Base-by-base conservation (phyloP, 2,797 vertebrate species). In the Cichlasoma orientale region DNA sequence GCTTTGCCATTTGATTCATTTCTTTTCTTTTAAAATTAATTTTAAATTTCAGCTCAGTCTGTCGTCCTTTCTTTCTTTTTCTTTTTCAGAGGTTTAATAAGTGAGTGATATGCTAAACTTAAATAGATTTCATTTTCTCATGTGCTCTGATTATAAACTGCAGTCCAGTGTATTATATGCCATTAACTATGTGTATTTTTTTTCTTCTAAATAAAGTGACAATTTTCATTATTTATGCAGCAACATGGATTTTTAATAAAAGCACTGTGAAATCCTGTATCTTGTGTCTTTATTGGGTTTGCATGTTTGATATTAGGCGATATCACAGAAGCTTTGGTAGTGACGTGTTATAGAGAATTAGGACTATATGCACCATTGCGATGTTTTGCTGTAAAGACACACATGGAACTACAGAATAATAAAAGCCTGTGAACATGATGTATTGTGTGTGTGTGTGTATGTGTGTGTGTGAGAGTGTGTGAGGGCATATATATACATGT, bases 181-280 rank as follows among this genome's bases (percentile, higher is more conserved):
- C 25, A 13, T 68, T 50, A 68, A 29, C 63, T 50, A 25, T 50
- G 25, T 68, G n/a, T 29, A 8, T 72, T 25, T 31, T 61, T 38
- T 80, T 5, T 27, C 3, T 41, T 25, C 19, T 14, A 50, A 68
- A 68, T 68, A 68, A 50, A 68, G 41, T 50, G 27, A 18, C 16
- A 50, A 41, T 38, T 3, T 55, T 38, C 47, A 21, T 29, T 58
- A 53, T 68, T 54, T 18, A 61, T 27, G 9, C 2, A 50, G 9
- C 11, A 74, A 38, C 5, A 47, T 52, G 47, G 25, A 56, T 25
- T 25, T 12, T 11, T 11, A 86, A 85, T 82, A 84, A 80, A 87
- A 74, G 1, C 23, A 23, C 3, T 50, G n/a, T 36, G 11, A 78
- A 55, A 76, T 27, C 21, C 18, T 56, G 14, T 21, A 10, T 31